Conservation (phyloP, 2,113 vertebrate species). For the Panthera uncia region DNA sequence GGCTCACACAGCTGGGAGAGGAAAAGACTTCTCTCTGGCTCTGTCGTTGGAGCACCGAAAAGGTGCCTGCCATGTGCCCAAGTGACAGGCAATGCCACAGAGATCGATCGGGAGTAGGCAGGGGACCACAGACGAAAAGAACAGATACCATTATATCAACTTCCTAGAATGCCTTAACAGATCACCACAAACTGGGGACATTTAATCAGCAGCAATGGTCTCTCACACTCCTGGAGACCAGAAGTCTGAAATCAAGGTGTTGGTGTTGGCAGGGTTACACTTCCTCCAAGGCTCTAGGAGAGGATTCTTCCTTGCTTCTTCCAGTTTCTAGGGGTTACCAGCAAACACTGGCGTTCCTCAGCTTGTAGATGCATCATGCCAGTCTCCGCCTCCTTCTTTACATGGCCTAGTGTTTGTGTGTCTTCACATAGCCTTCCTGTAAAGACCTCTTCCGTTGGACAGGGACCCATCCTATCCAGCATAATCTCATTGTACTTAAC, state of each 20-base stretch:
- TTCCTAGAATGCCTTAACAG: not conserved
- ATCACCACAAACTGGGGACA: not conserved
- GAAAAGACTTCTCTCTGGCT: not conserved
- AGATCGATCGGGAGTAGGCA: not conserved
- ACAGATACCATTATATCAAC: not conserved
- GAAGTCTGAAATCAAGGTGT: not conserved
- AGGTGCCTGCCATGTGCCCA: not conserved
- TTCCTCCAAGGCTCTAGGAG: not conserved
- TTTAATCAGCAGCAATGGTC: not conserved
- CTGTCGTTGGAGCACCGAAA: not conserved
- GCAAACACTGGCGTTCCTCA: not conserved
- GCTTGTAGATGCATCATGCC: not conserved
- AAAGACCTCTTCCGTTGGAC: not conserved
- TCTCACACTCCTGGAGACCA: not conserved
- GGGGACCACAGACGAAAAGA: not conserved
- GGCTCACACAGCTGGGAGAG: not conserved
- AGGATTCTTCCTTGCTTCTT: not conserved
- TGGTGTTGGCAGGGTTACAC: not conserved
- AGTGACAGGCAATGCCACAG: not conserved
- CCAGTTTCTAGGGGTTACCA: not conserved
- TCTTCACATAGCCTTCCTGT: not conserved
- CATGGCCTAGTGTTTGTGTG: too few species aligned
- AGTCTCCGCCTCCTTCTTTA: not conserved
- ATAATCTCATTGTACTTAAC: not conserved
- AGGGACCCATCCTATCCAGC: not conserved